These are phyloP conservation scores for Neomorphus geoffroyi DNA, from an alignment of 2,797 vertebrate genomes.

Conservation along the genomic window DNA sequence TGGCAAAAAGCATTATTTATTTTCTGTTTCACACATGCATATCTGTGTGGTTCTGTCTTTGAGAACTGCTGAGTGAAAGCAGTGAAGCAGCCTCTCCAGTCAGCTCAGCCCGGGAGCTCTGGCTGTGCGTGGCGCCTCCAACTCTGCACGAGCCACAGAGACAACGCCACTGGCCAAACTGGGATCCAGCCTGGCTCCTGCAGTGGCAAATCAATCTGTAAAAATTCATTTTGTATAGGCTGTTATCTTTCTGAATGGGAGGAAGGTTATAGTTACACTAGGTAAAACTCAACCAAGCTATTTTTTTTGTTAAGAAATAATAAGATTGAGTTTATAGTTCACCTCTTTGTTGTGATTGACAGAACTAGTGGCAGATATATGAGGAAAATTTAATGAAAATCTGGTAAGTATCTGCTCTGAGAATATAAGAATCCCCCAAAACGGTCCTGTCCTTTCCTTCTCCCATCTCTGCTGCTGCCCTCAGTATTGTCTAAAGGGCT, in stretches of 20 bases:
- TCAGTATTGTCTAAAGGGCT: not conserved
- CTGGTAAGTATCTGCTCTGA: not conserved
- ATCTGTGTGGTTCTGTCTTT: conserved; percentile 18
- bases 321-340: not conserved
- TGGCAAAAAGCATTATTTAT: conserved; percentile 6
- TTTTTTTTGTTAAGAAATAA: not conserved
- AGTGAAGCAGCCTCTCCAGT: not conserved
- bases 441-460: not conserved
- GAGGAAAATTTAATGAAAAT: not conserved
- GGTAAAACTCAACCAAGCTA: not conserved
- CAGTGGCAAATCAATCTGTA: not conserved
- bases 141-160: not conserved
- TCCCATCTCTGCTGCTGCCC: not conserved
- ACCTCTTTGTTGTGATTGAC: not conserved
- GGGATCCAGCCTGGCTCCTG: not conserved
- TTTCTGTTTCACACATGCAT: not conserved
- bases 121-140: rapidly evolving
- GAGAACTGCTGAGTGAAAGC: not conserved
- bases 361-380: not conserved
- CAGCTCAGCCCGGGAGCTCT: not conserved
- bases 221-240: not conserved
- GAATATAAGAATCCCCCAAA: not conserved
- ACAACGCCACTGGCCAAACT: not conserved
- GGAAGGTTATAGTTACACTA: not conserved
- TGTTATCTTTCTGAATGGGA: not conserved